Evolutionary conservation across 1,140 invertebrate species (phyloP), one percentile per base, ranked within the genome.

Genomic region (Telenomus remus): DNA sequence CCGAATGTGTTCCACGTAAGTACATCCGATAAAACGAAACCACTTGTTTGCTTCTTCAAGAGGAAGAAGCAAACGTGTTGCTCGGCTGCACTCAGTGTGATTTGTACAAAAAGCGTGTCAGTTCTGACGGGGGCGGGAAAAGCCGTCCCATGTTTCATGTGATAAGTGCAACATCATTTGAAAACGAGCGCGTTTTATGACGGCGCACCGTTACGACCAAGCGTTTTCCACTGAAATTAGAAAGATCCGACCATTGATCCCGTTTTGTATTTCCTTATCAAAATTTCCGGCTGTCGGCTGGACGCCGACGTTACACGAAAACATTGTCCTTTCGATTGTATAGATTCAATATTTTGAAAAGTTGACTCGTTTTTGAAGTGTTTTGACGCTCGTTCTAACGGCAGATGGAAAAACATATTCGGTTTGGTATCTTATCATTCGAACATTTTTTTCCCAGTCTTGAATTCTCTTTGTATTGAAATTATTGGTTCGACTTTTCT

Each of bases 41-140:
- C 71, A 74, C 71, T 74, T 66, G 71, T 60, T 66, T 60, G 63
- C 63, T 74, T 61, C 57, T 14, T 65, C 50, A 35, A 73, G 19
- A 60, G 37, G 50, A 69, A 60, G 54, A 68, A 59, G 19, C 19
- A 68, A 55, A 54, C 49, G 43, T 53, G 54, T 50, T 50, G 19
- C 53, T 10, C 46, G n/a, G 13, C 34, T 54, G 27, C 65, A 61
- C n/a, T n/a, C 56, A 61, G 6, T 54, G 56, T 69, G 65, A 35
- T 27, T 69, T 55, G 37, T 15, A 49, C 60, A 27, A 27, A n/a
- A 50, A 34, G 49, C 34, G 42, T 51, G 37, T 51, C 42, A 27
- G 46, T 50, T 46, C 15, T 39, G n/a, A 16, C 34, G 10, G 27
- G 13, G 16, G 43, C 14, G 33, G 14, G 16, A 16, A 43, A 60